Base-by-base conservation (phyloP, 2,888 invertebrate genomes). In the Orgyia antiqua region DNA sequence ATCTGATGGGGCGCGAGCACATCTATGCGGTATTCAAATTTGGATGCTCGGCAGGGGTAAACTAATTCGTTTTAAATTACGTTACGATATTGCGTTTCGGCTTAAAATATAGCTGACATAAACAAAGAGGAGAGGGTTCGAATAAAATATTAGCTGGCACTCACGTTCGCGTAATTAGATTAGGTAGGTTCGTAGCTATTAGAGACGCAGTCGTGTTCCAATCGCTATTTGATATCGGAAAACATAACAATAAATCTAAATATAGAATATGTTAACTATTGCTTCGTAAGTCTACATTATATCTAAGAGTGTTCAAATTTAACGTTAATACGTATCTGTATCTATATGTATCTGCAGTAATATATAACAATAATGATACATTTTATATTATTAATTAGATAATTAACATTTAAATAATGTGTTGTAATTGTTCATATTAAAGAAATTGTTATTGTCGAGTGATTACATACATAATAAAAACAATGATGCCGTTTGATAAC, bases 51-150 rank as follows among this genome's bases (percentile, higher is more conserved):
- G 71, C 69, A 72, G 77, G 86, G 84, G 82, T 57, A 72, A 70
- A 73, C 84, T 86, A 86, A 86, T 86, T 86, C 68, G 80, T 79
- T 86, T 86, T 78, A 84, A 84, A 86, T 86, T 86, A 77, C 80
- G 74, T 83, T 83, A 82, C 78, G 78, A 82, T 86, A 86, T 84
- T 86, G 70, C 82, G 58, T 74, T 73, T 57, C 53, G 67, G 65
- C 68, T 71, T 82, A 69, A 79, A 77, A 76, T 84, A 80, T 83
- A 58, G 73, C 72, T 56, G 69, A 71, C 66, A 77, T 77, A 78
- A 76, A 80, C 71, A 70, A 49, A 48, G 53, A 51, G 36, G 69
- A 78, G 77, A 76, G 79, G 80, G 78, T 71, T 76, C 60, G 58
- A 58, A 67, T 70, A 66, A 73, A 68, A 69, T 73, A 74, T 72